These are phyloP conservation scores for Ochropacha duplaris DNA, from an alignment of 2,888 invertebrate genomes.

Conservation along the genomic window DNA sequence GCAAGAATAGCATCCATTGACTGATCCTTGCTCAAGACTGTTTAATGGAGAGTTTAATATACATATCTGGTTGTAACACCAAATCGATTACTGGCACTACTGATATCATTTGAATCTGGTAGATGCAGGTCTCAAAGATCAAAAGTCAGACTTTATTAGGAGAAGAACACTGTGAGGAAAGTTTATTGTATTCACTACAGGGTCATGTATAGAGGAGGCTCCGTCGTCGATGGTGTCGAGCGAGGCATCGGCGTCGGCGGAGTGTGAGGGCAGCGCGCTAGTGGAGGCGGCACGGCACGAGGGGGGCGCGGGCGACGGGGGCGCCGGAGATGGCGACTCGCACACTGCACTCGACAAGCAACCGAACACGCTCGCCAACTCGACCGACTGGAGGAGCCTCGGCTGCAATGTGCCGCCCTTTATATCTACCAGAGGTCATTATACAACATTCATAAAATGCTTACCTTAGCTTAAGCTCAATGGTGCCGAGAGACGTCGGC, in stretches of 20 bases:
- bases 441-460: neutral
- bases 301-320: slow-evolving; percentile 41
- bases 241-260: too few relatives aligned
- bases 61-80: too few relatives aligned
- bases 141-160: too few relatives aligned
- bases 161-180: too few relatives aligned
- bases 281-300: slow-evolving; percentile 60
- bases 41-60: too few relatives aligned
- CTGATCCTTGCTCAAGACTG: too few relatives aligned
- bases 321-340: slow-evolving; percentile 34
- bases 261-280: slow-evolving; percentile 69
- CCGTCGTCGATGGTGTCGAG: slow-evolving; percentile 77
- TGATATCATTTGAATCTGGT: too few relatives aligned
- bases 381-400: slow-evolving; percentile 53
- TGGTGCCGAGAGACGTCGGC: too few relatives aligned
- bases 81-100: too few relatives aligned
- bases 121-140: too few relatives aligned
- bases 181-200: slow-evolving; percentile 17
- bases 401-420: slow-evolving; percentile 53
- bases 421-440: slow-evolving; percentile 64
- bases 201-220: slow-evolving; percentile 68
- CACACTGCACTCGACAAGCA: slow-evolving; percentile 42
- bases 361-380: slow-evolving; percentile 27
- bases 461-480: too few relatives aligned
- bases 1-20: too few relatives aligned